These are phyloP conservation scores for Drosophila bipectinata DNA, from an alignment of 1,140 invertebrate genomes.

Conservation along the genomic window DNA sequence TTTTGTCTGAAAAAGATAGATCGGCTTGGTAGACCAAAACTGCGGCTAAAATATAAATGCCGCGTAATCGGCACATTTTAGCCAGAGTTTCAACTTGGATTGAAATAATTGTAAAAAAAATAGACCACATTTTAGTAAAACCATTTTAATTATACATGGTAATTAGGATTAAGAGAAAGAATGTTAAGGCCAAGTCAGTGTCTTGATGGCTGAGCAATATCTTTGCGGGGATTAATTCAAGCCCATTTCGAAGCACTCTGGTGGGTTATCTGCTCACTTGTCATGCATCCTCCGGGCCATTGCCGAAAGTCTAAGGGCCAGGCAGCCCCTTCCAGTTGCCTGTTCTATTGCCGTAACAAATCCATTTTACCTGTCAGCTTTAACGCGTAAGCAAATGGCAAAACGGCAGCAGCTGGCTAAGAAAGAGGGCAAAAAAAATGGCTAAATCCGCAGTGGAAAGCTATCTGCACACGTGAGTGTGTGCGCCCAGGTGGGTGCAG, in stretches of 20 bases:
- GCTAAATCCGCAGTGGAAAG: conserved; percentile 17
- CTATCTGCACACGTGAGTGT: conserved; percentile 22
- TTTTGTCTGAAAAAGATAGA: too few relatives aligned
- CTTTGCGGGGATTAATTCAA: not conserved
- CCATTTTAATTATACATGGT: too few relatives aligned
- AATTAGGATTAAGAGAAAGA: not conserved
- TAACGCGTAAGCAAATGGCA: conserved; percentile 78
- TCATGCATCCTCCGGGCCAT: conserved; percentile 19
- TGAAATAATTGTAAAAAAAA: too few relatives aligned
- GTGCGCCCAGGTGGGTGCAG: not conserved
- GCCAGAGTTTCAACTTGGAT: too few relatives aligned
- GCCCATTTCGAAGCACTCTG: not conserved
- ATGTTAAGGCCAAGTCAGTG: not conserved
- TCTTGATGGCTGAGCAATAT: not conserved
- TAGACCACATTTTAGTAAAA: too few relatives aligned
- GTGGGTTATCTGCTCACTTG: conserved; percentile 30
- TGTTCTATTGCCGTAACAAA: conserved; percentile 76
- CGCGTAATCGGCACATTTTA: too few relatives aligned
- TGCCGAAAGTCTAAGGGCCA: conserved; percentile 1
- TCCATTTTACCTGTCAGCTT: conserved; percentile 79
- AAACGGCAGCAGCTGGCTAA: conserved; percentile 54
- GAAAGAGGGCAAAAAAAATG: conserved; percentile 15
- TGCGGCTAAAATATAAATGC: too few relatives aligned
- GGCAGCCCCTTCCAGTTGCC: conserved; percentile 11
- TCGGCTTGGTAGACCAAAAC: too few relatives aligned